Conservation (phyloP, 2,797 vertebrate species). For the Pipistrellus kuhlii region DNA sequence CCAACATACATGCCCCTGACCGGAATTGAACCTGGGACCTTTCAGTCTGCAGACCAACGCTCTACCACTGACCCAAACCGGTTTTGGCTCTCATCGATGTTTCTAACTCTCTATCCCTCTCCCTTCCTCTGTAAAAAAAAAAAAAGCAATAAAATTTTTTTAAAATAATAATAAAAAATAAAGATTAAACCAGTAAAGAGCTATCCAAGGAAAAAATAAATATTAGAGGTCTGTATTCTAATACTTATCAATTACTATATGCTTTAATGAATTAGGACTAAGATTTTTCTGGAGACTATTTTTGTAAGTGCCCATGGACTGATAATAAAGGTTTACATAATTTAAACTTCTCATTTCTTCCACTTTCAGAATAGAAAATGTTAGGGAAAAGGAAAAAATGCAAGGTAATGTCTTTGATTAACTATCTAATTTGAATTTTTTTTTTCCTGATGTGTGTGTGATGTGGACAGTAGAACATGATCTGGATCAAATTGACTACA, state of each 20-base stretch:
- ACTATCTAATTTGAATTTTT: constrained; percentile 69
- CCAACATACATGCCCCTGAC: too few relatives aligned
- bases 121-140: too few relatives aligned
- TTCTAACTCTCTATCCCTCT: too few relatives aligned
- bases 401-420: constrained; percentile 22
- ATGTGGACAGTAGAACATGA: constrained; percentile 90
- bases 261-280: constrained; percentile 31
- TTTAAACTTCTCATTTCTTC: constrained; percentile 28
- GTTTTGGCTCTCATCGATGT: too few relatives aligned
- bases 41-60: too few relatives aligned
- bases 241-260: not conserved
- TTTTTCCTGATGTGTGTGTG: constrained; percentile 10
- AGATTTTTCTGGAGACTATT: constrained; percentile 49
- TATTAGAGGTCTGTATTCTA: not conserved
- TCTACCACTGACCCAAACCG: too few relatives aligned
- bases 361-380: constrained; percentile 52
- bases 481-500: constrained; percentile 97
- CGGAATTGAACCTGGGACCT: too few relatives aligned
- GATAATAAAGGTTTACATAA: constrained; percentile 31
- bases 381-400: not conserved
- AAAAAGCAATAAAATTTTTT: too few relatives aligned
- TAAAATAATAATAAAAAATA: not conserved
- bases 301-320: not conserved
- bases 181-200: constrained; percentile 26
- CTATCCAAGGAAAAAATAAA: not conserved